A percentile compares a stretch with the other conserved stretches of the same genome.
These are phyloP conservation scores for Xiphorhynchus elegans DNA, from an alignment of 2,113 vertebrate species.

Conservation along the genomic window DNA sequence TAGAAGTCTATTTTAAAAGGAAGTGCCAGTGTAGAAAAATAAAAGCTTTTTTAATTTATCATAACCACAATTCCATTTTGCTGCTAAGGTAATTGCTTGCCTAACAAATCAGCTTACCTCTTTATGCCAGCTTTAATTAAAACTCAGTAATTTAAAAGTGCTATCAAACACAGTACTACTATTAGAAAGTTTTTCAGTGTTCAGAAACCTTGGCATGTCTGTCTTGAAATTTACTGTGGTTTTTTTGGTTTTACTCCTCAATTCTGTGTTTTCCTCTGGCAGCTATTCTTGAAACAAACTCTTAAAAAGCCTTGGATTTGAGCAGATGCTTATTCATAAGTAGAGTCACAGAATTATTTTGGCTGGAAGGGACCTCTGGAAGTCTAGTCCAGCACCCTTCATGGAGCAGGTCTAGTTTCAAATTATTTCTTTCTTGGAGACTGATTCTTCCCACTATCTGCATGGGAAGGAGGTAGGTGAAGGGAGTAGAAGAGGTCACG, in stretches of 20 bases:
- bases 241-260: neutral
- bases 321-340: neutral
- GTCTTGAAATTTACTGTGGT: neutral
- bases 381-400: neutral
- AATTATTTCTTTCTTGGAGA: neutral
- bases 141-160: neutral
- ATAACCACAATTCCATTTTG: neutral
- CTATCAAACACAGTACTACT: neutral
- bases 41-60: neutral
- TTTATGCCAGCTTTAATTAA: neutral
- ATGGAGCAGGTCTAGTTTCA: neutral
- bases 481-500: neutral
- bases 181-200: neutral
- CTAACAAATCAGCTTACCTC: neutral
- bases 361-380: neutral
- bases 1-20: neutral
- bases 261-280: neutral
- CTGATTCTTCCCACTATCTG: neutral
- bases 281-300: neutral
- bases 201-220: neutral
- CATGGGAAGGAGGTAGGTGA: neutral
- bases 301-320: neutral
- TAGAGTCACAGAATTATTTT: neutral
- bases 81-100: neutral
- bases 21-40: neutral